Percentiles rank a stretch among this genome's conserved stretches.
Evolutionary conservation across 37 sponge, comb jelly and placozoan genomes (phyloP).

Genomic region (Axinella damicornis): DNA sequence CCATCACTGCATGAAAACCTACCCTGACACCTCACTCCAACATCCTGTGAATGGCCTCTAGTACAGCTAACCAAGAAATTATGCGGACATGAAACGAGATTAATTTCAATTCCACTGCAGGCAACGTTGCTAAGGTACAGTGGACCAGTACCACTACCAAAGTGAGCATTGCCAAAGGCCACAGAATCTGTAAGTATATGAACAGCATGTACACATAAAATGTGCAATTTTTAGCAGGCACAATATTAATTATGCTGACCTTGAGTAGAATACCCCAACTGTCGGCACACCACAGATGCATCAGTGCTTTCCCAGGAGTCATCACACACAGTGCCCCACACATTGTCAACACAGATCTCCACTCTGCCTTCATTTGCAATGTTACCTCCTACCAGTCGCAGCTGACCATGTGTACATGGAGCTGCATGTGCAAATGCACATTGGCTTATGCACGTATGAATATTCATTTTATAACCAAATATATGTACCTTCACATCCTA

Average conservation of each 20-base stretch:
- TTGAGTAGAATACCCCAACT: neutral
- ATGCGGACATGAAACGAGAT: neutral
- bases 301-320: neutral
- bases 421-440: too few species aligned
- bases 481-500: too few species aligned
- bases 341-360: neutral
- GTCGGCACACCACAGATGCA: neutral
- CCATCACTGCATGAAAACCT: neutral
- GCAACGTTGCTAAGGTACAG: neutral
- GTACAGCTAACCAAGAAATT: neutral
- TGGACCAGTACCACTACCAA: constrained; percentile 12
- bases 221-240: too few species aligned
- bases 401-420: too few species aligned
- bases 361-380: too few species aligned
- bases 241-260: too few species aligned
- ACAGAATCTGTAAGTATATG: neutral
- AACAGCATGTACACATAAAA: neutral
- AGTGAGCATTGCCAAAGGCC: neutral
- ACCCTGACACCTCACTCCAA: constrained; percentile 12
- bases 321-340: constrained; percentile 1
- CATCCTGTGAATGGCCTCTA: neutral
- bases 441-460: too few species aligned
- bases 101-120: neutral
- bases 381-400: too few species aligned
- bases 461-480: too few species aligned